Base-by-base conservation (phyloP, 2,888 invertebrate species). In the Eupithecia inturbata region DNA sequence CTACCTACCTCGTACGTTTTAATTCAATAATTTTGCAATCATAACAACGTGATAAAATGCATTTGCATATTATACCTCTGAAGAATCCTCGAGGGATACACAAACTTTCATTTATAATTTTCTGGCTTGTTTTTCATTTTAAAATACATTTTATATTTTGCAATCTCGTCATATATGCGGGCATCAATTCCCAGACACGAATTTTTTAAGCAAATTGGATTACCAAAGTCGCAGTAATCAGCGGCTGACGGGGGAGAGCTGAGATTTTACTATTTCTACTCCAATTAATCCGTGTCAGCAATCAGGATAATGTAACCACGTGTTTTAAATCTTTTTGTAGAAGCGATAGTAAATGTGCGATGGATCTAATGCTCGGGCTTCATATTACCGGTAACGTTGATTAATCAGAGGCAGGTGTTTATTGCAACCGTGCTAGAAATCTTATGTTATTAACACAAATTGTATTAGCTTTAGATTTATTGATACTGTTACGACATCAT, bases 281-380 rank as follows among this genome's bases (percentile, higher is more conserved):
- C 83, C 83, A 84, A 87, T 87, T 85, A 85, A 80, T 81, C 79
- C 79, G 79, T 79, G 78, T 76, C 79, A 82, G 76, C 79, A 72
- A 66, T 66, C 66, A 66, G 66, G 9, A 36, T 36, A 66, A 66
- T 66, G 66, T 64, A 63, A 63, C 64, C 10, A 26, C 12, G 26
- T 14, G 57, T 39, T 73, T 57, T 66, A 39, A 39, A 53, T 31
- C 70, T 60, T 73, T 75, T 66, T 28, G 19, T 33, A 19, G n/a
- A 70, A 66, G 62, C 60, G 57, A 73, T 63, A 68, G 36, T 68
- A 71, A 67, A 53, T 49, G 33, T 49, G 57, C 19, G 39, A 62
- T 75, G 39, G 45, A 72, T 73, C 57, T 57, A 68, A 41, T 64
- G 78, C 80, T 76, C 78, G 26, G 57, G 12, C 22, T 57, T 10